Conservation (phyloP, 1,140 invertebrate genomes). For the Drosophila lini region DNA sequence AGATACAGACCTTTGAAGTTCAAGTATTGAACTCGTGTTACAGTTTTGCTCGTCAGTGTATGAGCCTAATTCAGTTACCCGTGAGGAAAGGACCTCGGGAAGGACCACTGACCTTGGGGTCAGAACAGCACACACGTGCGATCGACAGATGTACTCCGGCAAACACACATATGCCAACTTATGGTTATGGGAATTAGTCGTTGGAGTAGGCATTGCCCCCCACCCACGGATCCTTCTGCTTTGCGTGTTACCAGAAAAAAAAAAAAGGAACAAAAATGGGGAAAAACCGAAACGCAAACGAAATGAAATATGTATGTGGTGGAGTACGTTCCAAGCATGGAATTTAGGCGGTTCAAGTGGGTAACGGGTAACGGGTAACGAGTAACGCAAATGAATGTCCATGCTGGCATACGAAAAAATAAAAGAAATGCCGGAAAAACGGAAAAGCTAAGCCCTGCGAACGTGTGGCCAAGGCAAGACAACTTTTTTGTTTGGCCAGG, state of each 20-base stretch:
- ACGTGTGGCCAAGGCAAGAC: conserved; percentile 50
- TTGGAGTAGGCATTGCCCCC: conserved; percentile 11
- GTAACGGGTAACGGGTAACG: conserved; percentile 32
- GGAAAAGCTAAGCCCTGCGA: conserved; percentile 35
- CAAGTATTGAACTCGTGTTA: no score
- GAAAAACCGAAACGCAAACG: conserved; percentile 53
- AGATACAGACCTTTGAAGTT: no score
- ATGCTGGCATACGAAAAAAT: conserved; percentile 27
- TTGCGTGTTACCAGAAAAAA: conserved; percentile 50
- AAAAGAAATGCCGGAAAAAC: conserved; percentile 27
- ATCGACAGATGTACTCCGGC: conserved; percentile 46
- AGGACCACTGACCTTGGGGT: conserved; percentile 30
- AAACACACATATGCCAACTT: conserved; percentile 36
- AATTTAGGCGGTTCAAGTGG: conserved; percentile 64
- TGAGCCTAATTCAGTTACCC: conserved; percentile 27
- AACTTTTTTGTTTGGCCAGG: conserved; percentile 47
- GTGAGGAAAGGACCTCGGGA: conserved; percentile 5
- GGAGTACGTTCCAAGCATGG: conserved; percentile 40
- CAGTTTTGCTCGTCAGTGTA: no score
- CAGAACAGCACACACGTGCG: conserved; percentile 43
- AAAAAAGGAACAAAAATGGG: neutral
- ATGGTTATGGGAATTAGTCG: conserved; percentile 48
- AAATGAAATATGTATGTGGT: conserved; percentile 68
- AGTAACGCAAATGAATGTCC: conserved; percentile 43
- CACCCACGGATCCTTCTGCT: conserved; percentile 14